A percentile compares a stretch with the other conserved stretches of the same genome.
These are phyloP conservation scores for Drosophila littoralis DNA, from an alignment of 1,140 invertebrate species.

Conservation along the genomic window DNA sequence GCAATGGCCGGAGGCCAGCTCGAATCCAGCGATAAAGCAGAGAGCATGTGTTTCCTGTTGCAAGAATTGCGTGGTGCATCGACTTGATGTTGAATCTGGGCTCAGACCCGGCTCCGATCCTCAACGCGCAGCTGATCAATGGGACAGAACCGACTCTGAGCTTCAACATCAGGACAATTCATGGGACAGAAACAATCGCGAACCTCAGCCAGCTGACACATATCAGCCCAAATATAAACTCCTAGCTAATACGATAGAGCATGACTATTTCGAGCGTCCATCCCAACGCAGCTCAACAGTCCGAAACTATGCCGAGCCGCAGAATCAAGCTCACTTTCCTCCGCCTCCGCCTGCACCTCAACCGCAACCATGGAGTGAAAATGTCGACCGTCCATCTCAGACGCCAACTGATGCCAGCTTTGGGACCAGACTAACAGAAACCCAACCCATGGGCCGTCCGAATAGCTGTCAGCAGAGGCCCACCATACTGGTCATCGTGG, in stretches of 20 bases:
- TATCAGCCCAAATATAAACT: too few relatives aligned
- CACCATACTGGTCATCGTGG: conserved; percentile 49
- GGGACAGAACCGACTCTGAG: neutral
- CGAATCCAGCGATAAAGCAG: neutral
- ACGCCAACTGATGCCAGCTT: too few relatives aligned
- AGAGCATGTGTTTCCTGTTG: neutral
- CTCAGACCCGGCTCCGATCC: neutral
- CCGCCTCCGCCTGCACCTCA: neutral
- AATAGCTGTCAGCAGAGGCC: conserved; percentile 1
- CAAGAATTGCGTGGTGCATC: neutral
- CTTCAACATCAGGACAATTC: neutral
- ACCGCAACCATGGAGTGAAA: neutral
- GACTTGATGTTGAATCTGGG: neutral
- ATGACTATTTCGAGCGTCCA: too few relatives aligned
- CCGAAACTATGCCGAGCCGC: too few relatives aligned
- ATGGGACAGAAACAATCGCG: neutral
- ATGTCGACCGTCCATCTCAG: too few relatives aligned
- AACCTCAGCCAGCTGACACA: neutral
- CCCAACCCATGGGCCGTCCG: neutral
- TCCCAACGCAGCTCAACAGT: too few relatives aligned
- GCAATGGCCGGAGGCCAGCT: neutral
- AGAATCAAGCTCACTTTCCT: too few relatives aligned
- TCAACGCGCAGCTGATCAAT: neutral
- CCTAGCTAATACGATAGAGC: too few relatives aligned
- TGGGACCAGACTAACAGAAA: neutral